Evolutionary conservation across 2,888 invertebrate species (phyloP), one percentile per base, ranked within the genome.

Genomic region (Cheilosia variabilis): DNA sequence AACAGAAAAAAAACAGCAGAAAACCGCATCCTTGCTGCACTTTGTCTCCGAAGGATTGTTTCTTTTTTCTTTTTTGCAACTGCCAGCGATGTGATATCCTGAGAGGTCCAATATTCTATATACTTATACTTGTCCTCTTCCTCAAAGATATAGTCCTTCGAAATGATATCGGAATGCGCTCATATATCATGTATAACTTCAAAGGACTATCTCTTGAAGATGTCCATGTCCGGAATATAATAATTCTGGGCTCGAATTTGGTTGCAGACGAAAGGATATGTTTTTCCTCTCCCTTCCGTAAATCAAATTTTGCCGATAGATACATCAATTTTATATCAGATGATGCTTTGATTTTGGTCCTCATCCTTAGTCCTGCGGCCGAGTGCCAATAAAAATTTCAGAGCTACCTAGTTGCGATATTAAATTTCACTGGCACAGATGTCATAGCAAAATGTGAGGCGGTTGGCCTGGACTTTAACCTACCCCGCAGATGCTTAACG

Each of bases 81-180:
- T 60, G 60, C 31, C 57, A 72, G n/a, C 65, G 58, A 60, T 76
- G 53, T 71, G 71, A 50, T 81, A 81, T 69, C 68, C 52, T 52
- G 10, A 27, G 24, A 63, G 31, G 37, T 57, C 50, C 34, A 57
- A 41, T 15, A 52, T 52, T 58, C 69, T 58, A 55, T 62, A 43
- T 62, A 43, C 55, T 19, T 80, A 55, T 73, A 41, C 34, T 62
- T 63, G 63, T 55, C 45, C 34, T 55, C 34, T 53, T 27, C 43
- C 5, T 52, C 4, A 50, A 24, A 63, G 17, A 57, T 1, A 19
- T 65, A 65, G 24, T 71, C 41, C n/a, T 55, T 66, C 24, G 17
- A 65, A 65, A 62, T 69, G 55, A 69, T 65, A 45, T 22, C 31
- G 55, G 37, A 77, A 55, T 24, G 31, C 19, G 31, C 57, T 63